These are phyloP conservation scores for Tonatia bakeri DNA, from an alignment of 2,113 vertebrate genomes.

Conservation along the genomic window DNA sequence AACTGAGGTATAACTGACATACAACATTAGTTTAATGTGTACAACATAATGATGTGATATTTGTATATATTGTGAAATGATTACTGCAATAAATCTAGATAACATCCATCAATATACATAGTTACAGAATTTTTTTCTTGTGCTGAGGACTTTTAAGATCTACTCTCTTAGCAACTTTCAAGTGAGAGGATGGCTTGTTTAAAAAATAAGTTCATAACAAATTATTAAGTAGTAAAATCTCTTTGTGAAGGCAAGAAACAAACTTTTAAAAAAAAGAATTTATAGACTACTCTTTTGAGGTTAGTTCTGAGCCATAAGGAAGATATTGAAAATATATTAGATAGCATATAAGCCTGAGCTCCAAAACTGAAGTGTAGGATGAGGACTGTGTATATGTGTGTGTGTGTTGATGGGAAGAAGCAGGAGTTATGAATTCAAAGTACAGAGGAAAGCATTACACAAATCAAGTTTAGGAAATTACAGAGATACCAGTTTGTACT, in stretches of 20 bases:
- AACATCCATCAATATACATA: background rate
- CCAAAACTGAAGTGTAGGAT: background rate
- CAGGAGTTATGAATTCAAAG: background rate
- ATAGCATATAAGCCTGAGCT: background rate
- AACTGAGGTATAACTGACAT: background rate
- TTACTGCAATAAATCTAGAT: background rate
- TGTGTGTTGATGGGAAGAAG: background rate
- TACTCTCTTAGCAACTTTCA: background rate
- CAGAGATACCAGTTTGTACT: background rate
- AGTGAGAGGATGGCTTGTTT: background rate
- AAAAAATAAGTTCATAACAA: background rate
- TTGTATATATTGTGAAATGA: background rate
- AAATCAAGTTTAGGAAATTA: background rate
- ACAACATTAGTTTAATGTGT: background rate
- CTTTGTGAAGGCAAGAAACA: background rate
- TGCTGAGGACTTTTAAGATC: background rate
- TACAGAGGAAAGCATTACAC: background rate
- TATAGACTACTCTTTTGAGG: background rate
- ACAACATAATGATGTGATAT: background rate
- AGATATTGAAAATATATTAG: background rate
- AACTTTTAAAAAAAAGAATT: constrained; percentile 11
- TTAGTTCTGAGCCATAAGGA: background rate
- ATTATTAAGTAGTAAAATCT: constrained; percentile 11
- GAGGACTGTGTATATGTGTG: background rate
- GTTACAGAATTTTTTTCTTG: background rate